Conservation (phyloP, 2,888 invertebrate species). For the Pilophorus perplexus region DNA sequence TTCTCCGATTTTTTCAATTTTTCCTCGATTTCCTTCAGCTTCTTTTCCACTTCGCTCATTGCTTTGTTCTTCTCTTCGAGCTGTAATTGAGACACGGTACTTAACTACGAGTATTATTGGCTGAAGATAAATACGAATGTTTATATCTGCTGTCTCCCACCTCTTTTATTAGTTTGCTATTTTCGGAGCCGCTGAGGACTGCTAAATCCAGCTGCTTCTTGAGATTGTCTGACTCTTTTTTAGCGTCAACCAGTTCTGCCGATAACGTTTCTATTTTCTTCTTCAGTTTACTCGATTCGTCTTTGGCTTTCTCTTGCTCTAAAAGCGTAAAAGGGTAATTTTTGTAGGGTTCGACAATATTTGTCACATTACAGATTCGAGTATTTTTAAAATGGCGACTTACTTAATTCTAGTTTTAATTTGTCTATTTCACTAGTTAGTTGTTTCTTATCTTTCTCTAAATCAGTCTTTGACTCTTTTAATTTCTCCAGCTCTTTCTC, state of each 20-base stretch:
- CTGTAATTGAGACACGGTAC: too few relatives aligned
- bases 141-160: constrained; percentile 51
- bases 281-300: constrained; percentile 53
- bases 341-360: not conserved
- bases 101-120: too few relatives aligned
- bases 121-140: too few relatives aligned
- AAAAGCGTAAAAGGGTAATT: too few relatives aligned
- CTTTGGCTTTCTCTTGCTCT: constrained; percentile 55
- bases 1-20: constrained; percentile 62
- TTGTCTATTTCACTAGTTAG: constrained; percentile 61
- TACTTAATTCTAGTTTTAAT: constrained; percentile 62
- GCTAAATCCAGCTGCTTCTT: constrained; percentile 60
- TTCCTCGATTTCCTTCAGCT: constrained; percentile 66
- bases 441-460: constrained; percentile 57
- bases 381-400: too few relatives aligned
- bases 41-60: constrained; percentile 63
- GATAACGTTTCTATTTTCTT: constrained; percentile 65
- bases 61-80: constrained; percentile 63
- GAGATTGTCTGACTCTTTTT: constrained; percentile 61
- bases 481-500: constrained; percentile 57
- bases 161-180: constrained; percentile 61
- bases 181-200: constrained; percentile 58
- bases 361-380: not conserved
- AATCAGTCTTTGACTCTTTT: constrained; percentile 55
- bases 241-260: constrained; percentile 63